Percentiles rank a stretch among this genome's conserved stretches.
These are phyloP conservation scores for Apotomis capreana DNA, from an alignment of 2,888 invertebrate species.

Conservation along the genomic window DNA sequence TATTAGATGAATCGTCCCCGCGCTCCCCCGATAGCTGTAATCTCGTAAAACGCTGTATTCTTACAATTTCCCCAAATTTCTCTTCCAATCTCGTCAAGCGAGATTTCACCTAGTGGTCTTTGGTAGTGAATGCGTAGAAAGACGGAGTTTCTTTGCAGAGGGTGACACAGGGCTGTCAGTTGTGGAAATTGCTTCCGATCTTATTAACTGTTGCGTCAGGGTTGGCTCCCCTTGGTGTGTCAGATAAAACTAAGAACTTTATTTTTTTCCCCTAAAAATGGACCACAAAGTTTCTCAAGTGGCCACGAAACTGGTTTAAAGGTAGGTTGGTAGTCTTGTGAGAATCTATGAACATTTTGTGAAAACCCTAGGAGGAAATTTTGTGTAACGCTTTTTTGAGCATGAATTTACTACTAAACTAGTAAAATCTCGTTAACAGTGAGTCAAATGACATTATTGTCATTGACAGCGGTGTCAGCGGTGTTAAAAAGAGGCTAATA, in stretches of 20 bases:
- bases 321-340: too few relatives aligned
- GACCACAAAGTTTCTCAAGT: too few relatives aligned
- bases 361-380: too few relatives aligned
- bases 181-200: slow-evolving; percentile 65
- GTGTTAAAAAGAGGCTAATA: too few relatives aligned
- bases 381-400: too few relatives aligned
- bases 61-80: slow-evolving; percentile 48
- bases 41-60: slow-evolving; percentile 58
- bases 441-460: too few relatives aligned
- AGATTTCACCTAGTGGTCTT: slow-evolving; percentile 47
- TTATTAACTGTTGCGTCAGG: slow-evolving; percentile 57
- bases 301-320: too few relatives aligned
- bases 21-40: slow-evolving; percentile 54
- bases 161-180: slow-evolving; percentile 57
- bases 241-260: neutral
- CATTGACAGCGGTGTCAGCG: too few relatives aligned
- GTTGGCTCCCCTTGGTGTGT: slow-evolving; percentile 43
- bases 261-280: too few relatives aligned
- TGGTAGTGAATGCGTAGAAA: slow-evolving; percentile 33
- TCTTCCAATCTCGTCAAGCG: slow-evolving; percentile 11
- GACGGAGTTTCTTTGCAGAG: slow-evolving; percentile 28
- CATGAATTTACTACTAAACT: too few relatives aligned
- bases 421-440: too few relatives aligned
- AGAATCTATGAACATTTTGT: too few relatives aligned
- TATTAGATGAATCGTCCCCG: slow-evolving; percentile 56